These are phyloP conservation scores for Zosterops hypoxanthus DNA, from an alignment of 2,113 vertebrate species.

Conservation along the genomic window DNA sequence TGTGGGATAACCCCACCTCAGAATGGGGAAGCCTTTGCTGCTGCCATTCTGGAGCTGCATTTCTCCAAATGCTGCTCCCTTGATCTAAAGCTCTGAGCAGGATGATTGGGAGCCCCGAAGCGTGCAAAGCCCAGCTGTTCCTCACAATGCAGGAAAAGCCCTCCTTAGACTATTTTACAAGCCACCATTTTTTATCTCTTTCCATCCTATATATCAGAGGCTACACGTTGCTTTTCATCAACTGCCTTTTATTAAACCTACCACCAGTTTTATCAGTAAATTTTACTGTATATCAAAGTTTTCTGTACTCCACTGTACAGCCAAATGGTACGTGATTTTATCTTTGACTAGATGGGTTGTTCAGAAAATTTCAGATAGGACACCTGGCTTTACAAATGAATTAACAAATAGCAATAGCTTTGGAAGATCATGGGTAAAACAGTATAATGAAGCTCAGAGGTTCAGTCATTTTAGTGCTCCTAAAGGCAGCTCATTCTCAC, in stretches of 20 bases:
- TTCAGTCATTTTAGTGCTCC: not conserved
- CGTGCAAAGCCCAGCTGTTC: not conserved
- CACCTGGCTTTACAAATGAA: not conserved
- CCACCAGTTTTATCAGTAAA: not conserved
- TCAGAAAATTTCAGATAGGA: not conserved
- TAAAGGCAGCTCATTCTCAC: not conserved
- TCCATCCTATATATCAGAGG: not conserved
- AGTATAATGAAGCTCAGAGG: not conserved
- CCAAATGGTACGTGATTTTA: not conserved
- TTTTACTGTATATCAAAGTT: not conserved
- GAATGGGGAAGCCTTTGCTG: rapidly evolving
- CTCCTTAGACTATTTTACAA: not conserved
- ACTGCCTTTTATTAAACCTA: not conserved
- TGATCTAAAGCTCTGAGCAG: not conserved
- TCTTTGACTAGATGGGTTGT: not conserved
- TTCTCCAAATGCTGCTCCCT: not conserved
- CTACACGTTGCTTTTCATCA: not conserved
- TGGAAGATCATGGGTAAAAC: not conserved
- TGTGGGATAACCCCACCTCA: not conserved
- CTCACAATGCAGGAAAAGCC: not conserved
- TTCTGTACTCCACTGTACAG: not conserved
- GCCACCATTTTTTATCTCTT: not conserved
- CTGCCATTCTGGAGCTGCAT: not conserved
- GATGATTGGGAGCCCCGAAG: not conserved
- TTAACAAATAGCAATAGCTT: not conserved